Evolutionary conservation across 2,797 vertebrate species (phyloP), one percentile per base, ranked within the genome.

Genomic region (Platyrinchus mystaceus): DNA sequence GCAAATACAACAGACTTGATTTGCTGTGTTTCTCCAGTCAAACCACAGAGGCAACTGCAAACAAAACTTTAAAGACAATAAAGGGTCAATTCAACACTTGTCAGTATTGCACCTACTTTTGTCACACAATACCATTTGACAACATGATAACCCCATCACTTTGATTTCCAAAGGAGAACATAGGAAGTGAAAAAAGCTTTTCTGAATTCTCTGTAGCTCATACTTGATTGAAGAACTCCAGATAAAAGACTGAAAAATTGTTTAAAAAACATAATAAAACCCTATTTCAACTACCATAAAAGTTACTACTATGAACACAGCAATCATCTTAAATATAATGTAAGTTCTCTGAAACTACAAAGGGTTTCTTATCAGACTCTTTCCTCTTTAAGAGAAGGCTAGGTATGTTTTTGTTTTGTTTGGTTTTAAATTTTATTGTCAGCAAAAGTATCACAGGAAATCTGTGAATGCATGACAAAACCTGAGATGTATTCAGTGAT

Each of bases 361-460:
- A 84, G 34, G 52, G 49, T 83, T 90, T 85, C 17, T 69, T 91
- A 90, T 92, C 80, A 87, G 41, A 60, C 77, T 66, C 60, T 88
- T 94, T 60, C 17, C 8, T 86, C 24, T 96, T 89, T 94, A 81
- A 96, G 86, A 63, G 49, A 74, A 67, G 37, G n/a, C 10, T 79
- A 71, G 34, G 14, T 66, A 58, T 89, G 63, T 78, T 96, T 96
- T 86, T 73, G 6, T 63, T 96, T 81, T 94, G 69, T 47, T 89
- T 94, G 93, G 66, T 47, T 83, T 94, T 76, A 79, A 73, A 73
- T 71, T 59, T 70, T 92, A 63, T 82, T 95, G 80, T 83, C 80
- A 84, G 81, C 22, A 87, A 89, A 97, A 94, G 71, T 93, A 96
- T 95, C 89, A 94, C 62, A 95, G 79, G 84, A 96, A 88, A 91